Conservation (phyloP, 2,113 vertebrate species). For the Chloroceryle aenea region DNA sequence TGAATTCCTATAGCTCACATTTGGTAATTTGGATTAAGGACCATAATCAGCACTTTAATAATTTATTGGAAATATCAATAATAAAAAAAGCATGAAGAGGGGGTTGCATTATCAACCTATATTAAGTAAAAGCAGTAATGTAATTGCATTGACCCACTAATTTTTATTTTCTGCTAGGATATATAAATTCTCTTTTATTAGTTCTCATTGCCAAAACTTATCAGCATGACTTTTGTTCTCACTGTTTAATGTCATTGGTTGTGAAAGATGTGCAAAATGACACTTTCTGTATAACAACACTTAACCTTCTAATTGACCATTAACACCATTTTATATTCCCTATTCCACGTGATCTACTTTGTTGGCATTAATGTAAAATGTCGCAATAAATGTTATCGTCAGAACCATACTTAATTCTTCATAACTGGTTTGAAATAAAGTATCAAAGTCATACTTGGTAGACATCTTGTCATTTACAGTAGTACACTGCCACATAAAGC, state of each 20-base stretch:
- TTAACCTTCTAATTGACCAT: background rate
- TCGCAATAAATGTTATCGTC: background rate
- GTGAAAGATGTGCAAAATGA: background rate
- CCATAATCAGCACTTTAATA: background rate
- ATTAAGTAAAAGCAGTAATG: background rate
- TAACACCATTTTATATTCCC: background rate
- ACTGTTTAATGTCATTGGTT: background rate
- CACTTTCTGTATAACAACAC: background rate
- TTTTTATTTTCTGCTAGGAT: background rate
- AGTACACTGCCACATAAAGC: background rate
- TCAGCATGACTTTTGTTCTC: background rate
- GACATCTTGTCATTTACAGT: background rate
- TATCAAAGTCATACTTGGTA: background rate
- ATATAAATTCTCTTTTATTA: background rate
- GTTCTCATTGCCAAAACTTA: background rate
- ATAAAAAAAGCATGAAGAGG: background rate
- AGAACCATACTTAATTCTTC: background rate
- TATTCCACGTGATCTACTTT: background rate
- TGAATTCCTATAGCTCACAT: background rate
- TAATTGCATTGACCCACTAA: background rate
- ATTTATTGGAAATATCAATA: conserved; percentile 16
- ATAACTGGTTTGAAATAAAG: conserved; percentile 45
- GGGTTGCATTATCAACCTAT: background rate
- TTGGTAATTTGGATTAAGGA: background rate
- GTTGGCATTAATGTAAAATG: background rate